Evolutionary conservation across 2,113 vertebrate genomes (phyloP), one percentile per base, ranked within the genome.

Genomic region (Scartelaos histophorus): DNA sequence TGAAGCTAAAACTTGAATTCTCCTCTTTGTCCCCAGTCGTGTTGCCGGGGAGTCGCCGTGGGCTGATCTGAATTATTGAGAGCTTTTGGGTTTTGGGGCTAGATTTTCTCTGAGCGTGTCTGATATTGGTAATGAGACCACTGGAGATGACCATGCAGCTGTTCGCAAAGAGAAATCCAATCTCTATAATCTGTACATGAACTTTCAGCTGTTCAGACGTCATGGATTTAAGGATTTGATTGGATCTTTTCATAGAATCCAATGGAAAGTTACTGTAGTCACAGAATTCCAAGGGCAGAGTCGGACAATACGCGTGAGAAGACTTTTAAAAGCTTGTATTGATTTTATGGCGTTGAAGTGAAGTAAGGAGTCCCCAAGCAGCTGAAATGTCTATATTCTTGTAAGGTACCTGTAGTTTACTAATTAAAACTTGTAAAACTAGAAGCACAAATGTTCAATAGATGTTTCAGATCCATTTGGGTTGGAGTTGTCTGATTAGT

Each of bases 51-150:
- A 54, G 19, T 54, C 29, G 60, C 60, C 29, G 19, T 62, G 60
- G 25, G 60, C 60, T 9, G 25, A 29, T 13, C 29, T 62, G 29
- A 62, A 62, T 62, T 62, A 62, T 62, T 62, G 60, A 62, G 29
- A 9, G 17, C 60, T 19, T 35, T 35, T 24, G 56, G 56, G 60
- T 35, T 34, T 29, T 7, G 12, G 58, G 57, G 25, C 13, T 3
- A 9, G 60, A 10, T 19, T 62, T 62, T 62, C 60, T 19, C 16
- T 2, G 15, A 62, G 29, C 17, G 29, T 19, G 16, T 17, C 19
- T 62, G 60, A 35, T 35, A 35, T 62, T 62, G 60, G 29, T 62
- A 62, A 62, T 62, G 60, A 62, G 29, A 29, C 60, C 60, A 19
- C 60, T 62, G 29, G 60, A 62, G 60, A 35, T 62, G 15, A 35